A percentile compares a stretch with the other conserved stretches of the same genome.
Conservation (phyloP, 2,888 invertebrate species). For the Drosophila paramelanica region DNA sequence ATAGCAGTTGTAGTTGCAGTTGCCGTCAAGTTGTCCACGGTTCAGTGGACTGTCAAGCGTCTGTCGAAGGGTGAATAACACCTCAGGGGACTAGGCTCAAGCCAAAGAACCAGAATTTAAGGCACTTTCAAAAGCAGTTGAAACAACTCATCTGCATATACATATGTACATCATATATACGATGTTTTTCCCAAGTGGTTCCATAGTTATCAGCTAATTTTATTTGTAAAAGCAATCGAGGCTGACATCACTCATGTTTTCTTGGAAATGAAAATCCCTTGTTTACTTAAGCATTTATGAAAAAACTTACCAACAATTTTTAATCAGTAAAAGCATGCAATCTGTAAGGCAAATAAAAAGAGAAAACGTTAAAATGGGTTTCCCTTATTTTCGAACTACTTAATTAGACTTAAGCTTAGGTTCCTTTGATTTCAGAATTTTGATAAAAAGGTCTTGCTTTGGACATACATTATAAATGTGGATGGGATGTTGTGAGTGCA, state of each 20-base stretch:
- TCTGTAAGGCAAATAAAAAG: conserved; percentile 53
- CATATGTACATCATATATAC: conserved; percentile 15
- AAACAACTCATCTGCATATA: conserved; percentile 31
- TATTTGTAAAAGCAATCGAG: conserved; percentile 10
- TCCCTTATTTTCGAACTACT: background rate
- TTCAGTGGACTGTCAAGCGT: conserved; percentile 62
- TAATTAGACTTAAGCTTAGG: background rate
- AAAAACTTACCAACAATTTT: conserved; percentile 57
- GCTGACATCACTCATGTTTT: background rate
- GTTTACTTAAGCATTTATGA: conserved; percentile 16
- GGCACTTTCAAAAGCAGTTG: conserved; percentile 1
- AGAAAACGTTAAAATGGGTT: conserved; percentile 13
- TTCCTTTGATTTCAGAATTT: background rate
- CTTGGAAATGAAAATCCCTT: conserved; percentile 17
- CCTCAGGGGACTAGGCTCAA: conserved; percentile 20
- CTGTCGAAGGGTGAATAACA: conserved; percentile 53
- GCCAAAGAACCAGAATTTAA: conserved; percentile 30
- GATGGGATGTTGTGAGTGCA: no score
- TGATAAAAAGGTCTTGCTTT: no score
- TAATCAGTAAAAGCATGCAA: conserved; percentile 49
- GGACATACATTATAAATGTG: no score
- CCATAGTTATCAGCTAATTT: conserved; percentile 45
- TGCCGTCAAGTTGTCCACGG: conserved; percentile 56
- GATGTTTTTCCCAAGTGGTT: conserved; percentile 40
- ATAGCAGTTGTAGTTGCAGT: conserved; percentile 30